A percentile compares a stretch with the other conserved stretches of the same genome.
These are phyloP conservation scores for Protosalanx chinensis DNA, from an alignment of 2,797 vertebrate genomes.

Conservation along the genomic window DNA sequence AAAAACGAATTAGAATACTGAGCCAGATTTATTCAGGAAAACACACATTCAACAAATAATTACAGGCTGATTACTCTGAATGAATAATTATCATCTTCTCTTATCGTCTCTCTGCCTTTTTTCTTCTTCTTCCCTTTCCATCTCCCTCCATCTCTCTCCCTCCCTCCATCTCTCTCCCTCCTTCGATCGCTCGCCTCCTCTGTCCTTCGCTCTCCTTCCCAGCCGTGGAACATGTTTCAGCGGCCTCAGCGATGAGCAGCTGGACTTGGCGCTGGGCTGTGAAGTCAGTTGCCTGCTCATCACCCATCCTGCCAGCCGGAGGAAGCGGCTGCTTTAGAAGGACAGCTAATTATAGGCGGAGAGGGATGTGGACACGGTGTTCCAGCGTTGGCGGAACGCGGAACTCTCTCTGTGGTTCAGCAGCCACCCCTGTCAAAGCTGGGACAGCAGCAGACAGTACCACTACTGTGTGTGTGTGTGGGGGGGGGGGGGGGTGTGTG, in stretches of 20 bases:
- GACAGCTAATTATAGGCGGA: not conserved
- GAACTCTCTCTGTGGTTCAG: not conserved
- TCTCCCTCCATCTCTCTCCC: not conserved
- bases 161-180: conserved; percentile 10
- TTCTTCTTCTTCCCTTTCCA: not conserved
- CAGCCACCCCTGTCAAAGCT: too few species aligned
- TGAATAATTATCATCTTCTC: conserved; percentile 20
- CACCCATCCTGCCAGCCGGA: not conserved
- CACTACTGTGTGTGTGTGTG: not conserved
- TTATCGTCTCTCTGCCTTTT: conserved; percentile 6
- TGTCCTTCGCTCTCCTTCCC: not conserved
- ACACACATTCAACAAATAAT: not conserved
- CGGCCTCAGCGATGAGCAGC: not conserved
- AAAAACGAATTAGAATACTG: too few species aligned
- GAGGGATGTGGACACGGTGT: not conserved
- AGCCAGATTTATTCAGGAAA: not conserved
- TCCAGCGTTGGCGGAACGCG: not conserved
- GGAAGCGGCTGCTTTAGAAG: not conserved
- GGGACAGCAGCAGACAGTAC: not conserved
- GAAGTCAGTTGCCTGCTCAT: conserved; percentile 4
- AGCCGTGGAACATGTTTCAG: not conserved
- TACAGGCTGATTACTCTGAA: conserved; percentile 38
- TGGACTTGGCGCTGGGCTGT: not conserved
- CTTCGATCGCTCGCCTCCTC: not conserved
- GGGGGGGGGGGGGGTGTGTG: not conserved